phyloP scores from a whole-genome alignment of 2,113 vertebrate genomes.

The Eidolon helvum region DNA sequence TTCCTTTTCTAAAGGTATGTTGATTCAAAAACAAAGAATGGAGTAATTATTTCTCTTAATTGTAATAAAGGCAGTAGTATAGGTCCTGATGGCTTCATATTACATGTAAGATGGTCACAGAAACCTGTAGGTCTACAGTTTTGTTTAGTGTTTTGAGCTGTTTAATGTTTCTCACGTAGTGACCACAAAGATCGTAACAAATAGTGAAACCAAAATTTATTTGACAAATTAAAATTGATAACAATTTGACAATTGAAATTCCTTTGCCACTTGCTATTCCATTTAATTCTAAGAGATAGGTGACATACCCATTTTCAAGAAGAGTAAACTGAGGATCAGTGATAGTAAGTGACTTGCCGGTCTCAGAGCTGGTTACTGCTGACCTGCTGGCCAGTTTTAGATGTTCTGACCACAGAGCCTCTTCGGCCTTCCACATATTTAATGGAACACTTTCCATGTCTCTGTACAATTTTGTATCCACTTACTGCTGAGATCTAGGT shows the following conservation, averaged over 20 bases:
- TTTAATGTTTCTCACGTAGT: not conserved
- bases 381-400: not conserved
- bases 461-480: not conserved
- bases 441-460: not conserved
- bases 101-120: not conserved
- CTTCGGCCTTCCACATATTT: not conserved
- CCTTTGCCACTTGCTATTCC: not conserved
- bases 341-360: not conserved
- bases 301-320: not conserved
- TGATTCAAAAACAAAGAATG: conserved; percentile 28
- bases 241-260: not conserved
- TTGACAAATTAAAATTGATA: not conserved
- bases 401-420: not conserved
- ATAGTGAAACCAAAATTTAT: not conserved
- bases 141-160: not conserved
- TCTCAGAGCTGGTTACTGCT: not conserved
- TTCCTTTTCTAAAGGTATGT: not conserved
- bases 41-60: not conserved
- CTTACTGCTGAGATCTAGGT: not conserved
- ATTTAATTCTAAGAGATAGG: not conserved
- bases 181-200: not conserved
- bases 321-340: not conserved
- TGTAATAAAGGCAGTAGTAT: not conserved
- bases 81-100: not conserved
- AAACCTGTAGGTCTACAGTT: not conserved